Base-by-base conservation (phyloP, 64 coral and sea anemone genomes). In the Actinia equina region DNA sequence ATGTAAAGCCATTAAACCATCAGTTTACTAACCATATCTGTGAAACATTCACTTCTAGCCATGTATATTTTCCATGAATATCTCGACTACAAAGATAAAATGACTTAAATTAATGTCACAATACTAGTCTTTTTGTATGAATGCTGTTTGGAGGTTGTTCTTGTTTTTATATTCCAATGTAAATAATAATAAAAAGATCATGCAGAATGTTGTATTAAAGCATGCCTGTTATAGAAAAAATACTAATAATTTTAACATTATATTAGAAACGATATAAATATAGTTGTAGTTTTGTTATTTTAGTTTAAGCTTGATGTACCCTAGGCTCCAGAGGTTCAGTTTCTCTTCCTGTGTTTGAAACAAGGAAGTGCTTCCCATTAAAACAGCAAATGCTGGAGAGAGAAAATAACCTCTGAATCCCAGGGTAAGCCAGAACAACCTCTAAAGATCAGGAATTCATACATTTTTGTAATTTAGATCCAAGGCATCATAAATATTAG, bases 81-180 rank as follows among this genome's bases (percentile, higher is more conserved):
- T 9, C 20, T 23, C 9, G 19, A 69, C 22, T 26, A 7, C 23
- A 23, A n/a, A n/a, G 59, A 16, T 60, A 19, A 17, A 60, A 60
- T 60, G 5, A 60, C 15, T 5, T 69, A 14, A 74, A 37, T 41
- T 27, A 30, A 13, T 74, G 69, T 74, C 7, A 74, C 8, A 3
- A 74, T 26, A 41, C 37, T 74, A 74, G 69, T 27, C 2, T 74
- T 27, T 23, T 41, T 11, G 26, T 74, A 30, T 74, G 69, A 74
- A 74, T 74, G 13, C 69, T 74, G 69, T 74, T 74, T 27, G 26
- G 69, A 74, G 69, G 69, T 74, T 74, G 69, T 74, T 74, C 10
- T 37, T 74, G 25, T 74, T 74, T 37, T 74, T 74, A 74, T 74
- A 74, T 74, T 74, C 69, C n/a, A 26, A 37, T 74, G 69, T 74